phyloP scores from a whole-genome alignment of 1,140 invertebrate genomes.

The Zaprionus ghesquierei region DNA sequence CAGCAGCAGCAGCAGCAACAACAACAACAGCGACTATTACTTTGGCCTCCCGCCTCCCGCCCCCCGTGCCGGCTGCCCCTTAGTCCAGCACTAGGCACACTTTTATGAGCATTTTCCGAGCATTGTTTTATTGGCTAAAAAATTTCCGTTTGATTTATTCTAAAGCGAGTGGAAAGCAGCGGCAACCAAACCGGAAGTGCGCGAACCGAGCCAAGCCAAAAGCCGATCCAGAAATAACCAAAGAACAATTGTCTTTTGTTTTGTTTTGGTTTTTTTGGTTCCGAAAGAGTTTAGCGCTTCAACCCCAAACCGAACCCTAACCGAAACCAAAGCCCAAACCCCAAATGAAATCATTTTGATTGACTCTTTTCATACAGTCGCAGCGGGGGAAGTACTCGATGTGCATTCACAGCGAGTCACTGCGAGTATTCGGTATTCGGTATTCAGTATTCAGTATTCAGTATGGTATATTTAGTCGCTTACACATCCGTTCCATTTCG shows the following conservation, averaged over 20 bases:
- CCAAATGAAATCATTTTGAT: constrained; percentile 54
- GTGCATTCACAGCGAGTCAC: background rate
- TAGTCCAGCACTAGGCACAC: constrained; percentile 35
- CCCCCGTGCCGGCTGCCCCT: no score
- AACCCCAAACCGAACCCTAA: constrained; percentile 13
- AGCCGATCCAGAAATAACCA: constrained; percentile 13
- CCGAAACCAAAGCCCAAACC: constrained; percentile 4
- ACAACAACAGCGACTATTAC: background rate
- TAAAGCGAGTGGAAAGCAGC: constrained; percentile 40
- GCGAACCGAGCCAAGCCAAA: constrained; percentile 50
- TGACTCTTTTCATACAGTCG: constrained; percentile 46
- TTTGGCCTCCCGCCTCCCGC: background rate
- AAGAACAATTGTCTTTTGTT: constrained; percentile 51
- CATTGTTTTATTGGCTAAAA: constrained; percentile 46
- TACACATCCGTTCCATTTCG: constrained; percentile 77
- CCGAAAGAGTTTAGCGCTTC: constrained; percentile 10
- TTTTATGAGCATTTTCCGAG: constrained; percentile 49
- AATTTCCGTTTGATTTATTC: constrained; percentile 76
- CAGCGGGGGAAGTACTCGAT: constrained; percentile 6
- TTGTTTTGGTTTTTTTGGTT: constrained; percentile 20
- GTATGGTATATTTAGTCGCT: constrained; percentile 63
- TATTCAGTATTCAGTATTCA: constrained; percentile 14
- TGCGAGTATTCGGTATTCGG: background rate
- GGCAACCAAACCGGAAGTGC: constrained; percentile 65
- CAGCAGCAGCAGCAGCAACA: background rate